phyloP scores from a whole-genome alignment of 2,113 vertebrate genomes.

The Dromiciops gliroides region DNA sequence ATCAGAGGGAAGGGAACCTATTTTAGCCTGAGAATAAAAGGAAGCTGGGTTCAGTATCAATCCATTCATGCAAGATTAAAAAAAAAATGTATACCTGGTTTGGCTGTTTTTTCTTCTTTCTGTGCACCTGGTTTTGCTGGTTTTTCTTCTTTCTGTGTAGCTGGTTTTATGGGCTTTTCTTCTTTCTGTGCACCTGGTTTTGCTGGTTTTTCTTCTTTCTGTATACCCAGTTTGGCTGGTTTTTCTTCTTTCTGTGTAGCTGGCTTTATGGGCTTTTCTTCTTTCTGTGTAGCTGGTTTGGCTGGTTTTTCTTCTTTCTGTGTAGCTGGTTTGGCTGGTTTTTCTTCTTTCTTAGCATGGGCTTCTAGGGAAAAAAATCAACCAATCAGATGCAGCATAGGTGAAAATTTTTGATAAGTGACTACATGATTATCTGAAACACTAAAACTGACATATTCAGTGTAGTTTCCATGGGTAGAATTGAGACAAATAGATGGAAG shows the following conservation, averaged over 20 bases:
- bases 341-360: slow-evolving; percentile 59
- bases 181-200: neutral
- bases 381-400: neutral
- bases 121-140: slow-evolving; percentile 16
- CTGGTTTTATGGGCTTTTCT: slow-evolving; percentile 42
- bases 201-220: neutral
- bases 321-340: neutral
- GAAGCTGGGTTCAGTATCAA: neutral
- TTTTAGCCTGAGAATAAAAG: slow-evolving; percentile 3
- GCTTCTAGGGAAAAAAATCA: slow-evolving; percentile 32
- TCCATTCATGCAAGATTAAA: slow-evolving; percentile 11
- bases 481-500: neutral
- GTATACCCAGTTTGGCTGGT: neutral
- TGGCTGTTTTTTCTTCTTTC: neutral
- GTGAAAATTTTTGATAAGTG: neutral
- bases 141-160: slow-evolving; percentile 5
- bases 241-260: neutral
- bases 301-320: neutral
- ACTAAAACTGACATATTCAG: neutral
- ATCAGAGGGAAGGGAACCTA: neutral
- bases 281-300: neutral
- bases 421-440: neutral
- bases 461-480: neutral
- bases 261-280: neutral
- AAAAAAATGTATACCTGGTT: slow-evolving; percentile 35